phyloP scores from a whole-genome alignment of 2,888 invertebrate genomes.

The Agrotis segetum region DNA sequence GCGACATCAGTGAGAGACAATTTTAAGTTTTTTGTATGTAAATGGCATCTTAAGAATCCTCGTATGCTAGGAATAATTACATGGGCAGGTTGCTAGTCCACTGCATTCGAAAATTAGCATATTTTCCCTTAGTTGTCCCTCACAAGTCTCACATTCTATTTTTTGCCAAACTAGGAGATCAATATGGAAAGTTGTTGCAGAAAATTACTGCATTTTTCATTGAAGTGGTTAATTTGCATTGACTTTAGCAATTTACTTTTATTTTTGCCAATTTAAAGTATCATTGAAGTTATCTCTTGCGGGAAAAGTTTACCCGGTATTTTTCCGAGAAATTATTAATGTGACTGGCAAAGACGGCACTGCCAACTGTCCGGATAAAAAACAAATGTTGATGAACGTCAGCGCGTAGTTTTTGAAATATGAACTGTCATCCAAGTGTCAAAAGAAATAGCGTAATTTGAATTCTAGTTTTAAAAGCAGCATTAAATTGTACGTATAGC shows the following conservation, averaged over 20 bases:
- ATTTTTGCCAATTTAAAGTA: slow-evolving; percentile 14
- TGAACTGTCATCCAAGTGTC: too few species aligned
- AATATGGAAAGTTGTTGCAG: slow-evolving; percentile 47
- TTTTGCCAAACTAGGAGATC: slow-evolving; percentile 36
- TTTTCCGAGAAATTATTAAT: slow-evolving; percentile 15
- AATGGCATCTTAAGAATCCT: slow-evolving; percentile 20
- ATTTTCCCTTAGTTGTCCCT: slow-evolving; percentile 29
- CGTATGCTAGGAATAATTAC: slow-evolving; percentile 11
- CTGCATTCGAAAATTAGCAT: slow-evolving; percentile 45
- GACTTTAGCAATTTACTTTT: slow-evolving; percentile 35
- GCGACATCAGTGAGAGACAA: not conserved
- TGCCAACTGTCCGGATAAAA: slow-evolving; percentile 24
- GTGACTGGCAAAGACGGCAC: not conserved
- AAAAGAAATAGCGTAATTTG: not conserved
- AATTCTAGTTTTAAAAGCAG: not conserved
- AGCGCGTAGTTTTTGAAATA: not conserved
- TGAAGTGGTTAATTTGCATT: slow-evolving; percentile 51
- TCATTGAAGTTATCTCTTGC: not conserved
- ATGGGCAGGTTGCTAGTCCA: slow-evolving; percentile 23
- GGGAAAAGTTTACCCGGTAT: not conserved
- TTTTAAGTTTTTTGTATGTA: slow-evolving; percentile 16
- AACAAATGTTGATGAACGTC: not conserved
- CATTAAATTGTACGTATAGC: not conserved
- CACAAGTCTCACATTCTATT: slow-evolving; percentile 24
- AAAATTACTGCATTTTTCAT: slow-evolving; percentile 49